A percentile compares a stretch with the other conserved stretches of the same genome.
Evolutionary conservation across 2,113 vertebrate species (phyloP).

Genomic region (Poecilia latipinna): DNA sequence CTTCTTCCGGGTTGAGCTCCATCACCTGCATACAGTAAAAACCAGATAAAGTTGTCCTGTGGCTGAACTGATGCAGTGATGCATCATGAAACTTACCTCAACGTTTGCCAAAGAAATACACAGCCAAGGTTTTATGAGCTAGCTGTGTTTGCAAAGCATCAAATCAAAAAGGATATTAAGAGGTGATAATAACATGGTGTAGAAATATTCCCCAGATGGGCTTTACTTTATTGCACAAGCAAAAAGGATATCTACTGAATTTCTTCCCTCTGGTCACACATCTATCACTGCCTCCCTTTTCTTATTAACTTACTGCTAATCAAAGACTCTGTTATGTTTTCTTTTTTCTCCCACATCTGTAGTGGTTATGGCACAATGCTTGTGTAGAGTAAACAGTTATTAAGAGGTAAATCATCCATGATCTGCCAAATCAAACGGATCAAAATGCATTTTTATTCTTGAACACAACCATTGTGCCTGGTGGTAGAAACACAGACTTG

Average conservation of each 20-base stretch:
- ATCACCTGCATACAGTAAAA: background rate
- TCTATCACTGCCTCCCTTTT: background rate
- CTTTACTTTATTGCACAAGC: background rate
- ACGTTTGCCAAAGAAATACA: background rate
- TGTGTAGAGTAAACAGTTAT: background rate
- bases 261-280: slow-evolving; percentile 22
- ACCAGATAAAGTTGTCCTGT: background rate
- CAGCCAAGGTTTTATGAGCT: background rate
- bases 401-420: background rate
- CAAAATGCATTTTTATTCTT: background rate
- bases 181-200: background rate
- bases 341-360: background rate
- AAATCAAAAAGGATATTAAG: background rate
- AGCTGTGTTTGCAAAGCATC: background rate
- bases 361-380: background rate
- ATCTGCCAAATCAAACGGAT: background rate
- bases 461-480: background rate
- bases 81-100: no score
- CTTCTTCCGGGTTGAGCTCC: background rate
- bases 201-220: background rate
- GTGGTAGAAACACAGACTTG: slow-evolving; percentile 15
- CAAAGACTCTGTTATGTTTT: background rate
- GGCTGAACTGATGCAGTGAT: no score
- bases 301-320: slow-evolving; percentile 5
- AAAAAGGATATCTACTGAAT: background rate